These are phyloP conservation scores for Drosophila tropicalis DNA, from an alignment of 1,140 invertebrate species.

Conservation along the genomic window DNA sequence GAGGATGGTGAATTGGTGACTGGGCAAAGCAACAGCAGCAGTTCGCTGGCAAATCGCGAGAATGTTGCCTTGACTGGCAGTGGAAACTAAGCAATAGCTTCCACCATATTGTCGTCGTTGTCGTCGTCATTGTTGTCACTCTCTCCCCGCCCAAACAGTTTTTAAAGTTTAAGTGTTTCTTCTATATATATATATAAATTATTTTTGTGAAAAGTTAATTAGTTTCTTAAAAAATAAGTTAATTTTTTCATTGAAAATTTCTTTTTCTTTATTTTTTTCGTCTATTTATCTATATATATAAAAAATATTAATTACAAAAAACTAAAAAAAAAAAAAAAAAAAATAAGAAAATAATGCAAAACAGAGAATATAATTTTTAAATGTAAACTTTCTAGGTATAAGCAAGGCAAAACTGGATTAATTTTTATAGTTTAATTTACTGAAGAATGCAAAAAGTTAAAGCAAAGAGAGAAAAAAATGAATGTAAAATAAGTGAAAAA, in stretches of 20 bases:
- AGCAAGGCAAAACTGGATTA: conserved; percentile 56
- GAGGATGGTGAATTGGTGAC: conserved; percentile 52
- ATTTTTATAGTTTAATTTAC: conserved; percentile 36
- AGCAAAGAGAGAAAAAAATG: background rate
- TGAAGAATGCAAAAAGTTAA: conserved; percentile 1
- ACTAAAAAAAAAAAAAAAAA: background rate
- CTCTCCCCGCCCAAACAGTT: conserved; percentile 65
- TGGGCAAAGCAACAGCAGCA: conserved; percentile 24
- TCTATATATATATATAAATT: conserved; percentile 62
- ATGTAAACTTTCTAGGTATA: conserved; percentile 28
- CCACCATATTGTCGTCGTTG: conserved; percentile 22
- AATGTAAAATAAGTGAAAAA: conserved; percentile 17
- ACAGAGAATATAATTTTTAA: conserved; percentile 58
- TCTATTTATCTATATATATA: conserved; percentile 32
- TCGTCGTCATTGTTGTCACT: conserved; percentile 2
- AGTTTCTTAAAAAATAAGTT: conserved; percentile 61
- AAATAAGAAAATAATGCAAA: conserved; percentile 5
- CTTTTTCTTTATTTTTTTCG: conserved; percentile 23
- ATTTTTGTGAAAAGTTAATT: conserved; percentile 69
- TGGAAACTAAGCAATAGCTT: background rate
- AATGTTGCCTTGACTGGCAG: conserved; percentile 19
- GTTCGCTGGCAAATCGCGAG: conserved; percentile 18
- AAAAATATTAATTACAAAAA: background rate
- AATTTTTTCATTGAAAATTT: conserved; percentile 51
- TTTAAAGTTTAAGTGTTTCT: conserved; percentile 72